phyloP scores from a whole-genome alignment of 2,113 vertebrate species.

The Catagonus wagneri region DNA sequence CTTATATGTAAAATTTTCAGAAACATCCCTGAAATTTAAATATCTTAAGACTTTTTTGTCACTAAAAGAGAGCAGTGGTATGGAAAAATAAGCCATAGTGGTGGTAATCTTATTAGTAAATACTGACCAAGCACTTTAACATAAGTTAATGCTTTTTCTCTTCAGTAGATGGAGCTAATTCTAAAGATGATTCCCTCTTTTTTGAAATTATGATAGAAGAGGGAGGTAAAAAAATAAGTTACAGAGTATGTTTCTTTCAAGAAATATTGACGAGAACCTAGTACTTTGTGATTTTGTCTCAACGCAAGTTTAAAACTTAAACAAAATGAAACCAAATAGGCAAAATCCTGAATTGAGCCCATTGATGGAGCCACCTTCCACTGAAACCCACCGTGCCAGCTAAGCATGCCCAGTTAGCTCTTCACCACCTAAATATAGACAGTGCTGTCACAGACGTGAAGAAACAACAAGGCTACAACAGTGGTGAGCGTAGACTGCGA shows the following conservation, averaged over 20 bases:
- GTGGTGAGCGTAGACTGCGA: not conserved
- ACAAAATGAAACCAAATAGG: not conserved
- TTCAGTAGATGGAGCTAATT: not conserved
- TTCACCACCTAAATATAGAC: not conserved
- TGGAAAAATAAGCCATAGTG: not conserved
- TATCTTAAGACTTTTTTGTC: not conserved
- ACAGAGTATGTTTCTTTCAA: not conserved
- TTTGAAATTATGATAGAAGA: slow-evolving; percentile 25
- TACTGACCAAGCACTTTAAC: not conserved
- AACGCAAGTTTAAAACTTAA: slow-evolving; percentile 25
- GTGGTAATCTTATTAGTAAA: not conserved
- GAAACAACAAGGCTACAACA: not conserved
- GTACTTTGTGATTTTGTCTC: not conserved
- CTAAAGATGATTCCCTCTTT: not conserved
- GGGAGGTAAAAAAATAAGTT: not conserved
- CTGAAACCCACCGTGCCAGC: not conserved
- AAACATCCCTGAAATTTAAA: not conserved
- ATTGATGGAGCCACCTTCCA: not conserved
- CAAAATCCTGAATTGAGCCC: not conserved
- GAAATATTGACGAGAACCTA: not conserved
- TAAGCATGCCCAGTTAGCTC: not conserved
- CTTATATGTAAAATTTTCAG: slow-evolving; percentile 27
- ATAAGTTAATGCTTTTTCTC: slow-evolving; percentile 8
- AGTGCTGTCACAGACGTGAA: not conserved
- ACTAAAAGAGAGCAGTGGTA: not conserved